Percentiles rank a stretch among this genome's conserved stretches.
These are phyloP conservation scores for Phoeniculus purpureus DNA, from an alignment of 2,797 vertebrate genomes.

Conservation along the genomic window DNA sequence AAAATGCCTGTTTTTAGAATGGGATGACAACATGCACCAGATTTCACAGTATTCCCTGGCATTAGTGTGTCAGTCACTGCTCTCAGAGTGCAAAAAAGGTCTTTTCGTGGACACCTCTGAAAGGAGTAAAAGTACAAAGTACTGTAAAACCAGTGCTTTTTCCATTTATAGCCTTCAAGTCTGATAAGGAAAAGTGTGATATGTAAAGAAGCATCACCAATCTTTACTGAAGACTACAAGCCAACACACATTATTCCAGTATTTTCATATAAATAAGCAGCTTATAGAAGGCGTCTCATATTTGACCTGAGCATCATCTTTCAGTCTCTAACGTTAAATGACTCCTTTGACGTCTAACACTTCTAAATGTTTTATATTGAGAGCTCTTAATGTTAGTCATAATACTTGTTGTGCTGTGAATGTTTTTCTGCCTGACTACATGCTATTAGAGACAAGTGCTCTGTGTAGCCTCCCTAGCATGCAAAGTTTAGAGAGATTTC, in stretches of 20 bases:
- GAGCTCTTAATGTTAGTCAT: background rate
- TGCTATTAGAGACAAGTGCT: background rate
- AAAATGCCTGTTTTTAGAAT: background rate
- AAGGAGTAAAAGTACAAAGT: background rate
- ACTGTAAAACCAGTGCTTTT: background rate
- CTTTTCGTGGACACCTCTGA: background rate
- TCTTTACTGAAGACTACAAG: background rate
- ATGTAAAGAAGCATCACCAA: background rate
- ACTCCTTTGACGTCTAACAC: background rate
- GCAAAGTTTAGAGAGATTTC: background rate
- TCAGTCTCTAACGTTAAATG: background rate
- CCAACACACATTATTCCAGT: background rate
- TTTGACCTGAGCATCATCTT: background rate
- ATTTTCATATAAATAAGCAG: background rate
- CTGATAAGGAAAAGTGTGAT: background rate
- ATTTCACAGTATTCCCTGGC: background rate
- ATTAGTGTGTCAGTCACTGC: background rate
- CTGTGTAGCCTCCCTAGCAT: background rate
- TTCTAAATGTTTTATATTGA: background rate
- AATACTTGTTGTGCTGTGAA: background rate
- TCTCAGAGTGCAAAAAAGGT: background rate
- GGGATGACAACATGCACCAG: background rate
- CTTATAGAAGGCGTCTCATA: background rate
- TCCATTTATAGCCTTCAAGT: background rate
- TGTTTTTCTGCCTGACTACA: background rate